Conservation (phyloP, 2,113 vertebrate species). For the Antidorcas marsupialis region DNA sequence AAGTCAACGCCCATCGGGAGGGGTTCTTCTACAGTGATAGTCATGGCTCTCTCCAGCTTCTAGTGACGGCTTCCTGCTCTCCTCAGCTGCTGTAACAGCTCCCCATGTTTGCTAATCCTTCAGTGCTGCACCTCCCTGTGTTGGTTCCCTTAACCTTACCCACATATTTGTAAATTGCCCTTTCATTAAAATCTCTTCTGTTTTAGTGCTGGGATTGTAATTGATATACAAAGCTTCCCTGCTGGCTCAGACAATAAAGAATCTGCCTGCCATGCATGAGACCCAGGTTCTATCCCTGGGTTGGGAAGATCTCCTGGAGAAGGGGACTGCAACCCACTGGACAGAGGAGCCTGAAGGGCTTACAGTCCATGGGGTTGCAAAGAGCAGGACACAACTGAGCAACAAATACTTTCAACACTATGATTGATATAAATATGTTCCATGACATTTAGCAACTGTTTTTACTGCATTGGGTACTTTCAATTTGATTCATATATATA, state of each 20-base stretch:
- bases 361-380: not conserved
- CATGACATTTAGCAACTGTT: not conserved
- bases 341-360: not conserved
- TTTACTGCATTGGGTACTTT: not conserved
- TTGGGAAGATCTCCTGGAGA: not conserved
- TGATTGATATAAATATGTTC: not conserved
- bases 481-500: not conserved
- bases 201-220: not conserved
- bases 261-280: not conserved
- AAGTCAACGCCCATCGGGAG: not conserved
- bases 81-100: fast-evolving
- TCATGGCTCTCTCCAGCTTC: fast-evolving
- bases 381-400: not conserved
- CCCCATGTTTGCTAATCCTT: fast-evolving
- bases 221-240: not conserved
- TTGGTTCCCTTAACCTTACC: not conserved
- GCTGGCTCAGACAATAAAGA: not conserved
- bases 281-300: not conserved
- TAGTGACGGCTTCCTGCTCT: not conserved
- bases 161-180: not conserved
- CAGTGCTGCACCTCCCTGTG: fast-evolving
- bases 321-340: not conserved
- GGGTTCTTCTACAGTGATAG: fast-evolving
- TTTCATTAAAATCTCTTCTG: not conserved
- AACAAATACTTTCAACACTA: not conserved